Base-by-base conservation (phyloP, 1,140 invertebrate genomes). In the Steinernema khuongi region DNA sequence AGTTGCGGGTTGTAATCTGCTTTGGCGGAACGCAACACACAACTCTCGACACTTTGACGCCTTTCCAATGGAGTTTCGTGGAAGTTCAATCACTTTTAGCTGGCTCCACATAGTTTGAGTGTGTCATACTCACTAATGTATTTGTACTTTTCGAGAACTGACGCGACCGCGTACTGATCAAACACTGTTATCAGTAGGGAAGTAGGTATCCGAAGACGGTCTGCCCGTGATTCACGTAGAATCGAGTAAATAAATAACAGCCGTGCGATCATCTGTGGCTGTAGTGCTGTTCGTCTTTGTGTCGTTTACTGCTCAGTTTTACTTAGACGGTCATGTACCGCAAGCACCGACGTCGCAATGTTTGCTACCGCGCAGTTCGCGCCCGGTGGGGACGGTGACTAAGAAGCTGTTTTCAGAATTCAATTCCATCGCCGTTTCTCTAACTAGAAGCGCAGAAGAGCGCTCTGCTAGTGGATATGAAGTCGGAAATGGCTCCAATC, bases 21-120 rank as follows among this genome's bases (percentile, higher is more conserved):
- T 22, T 14, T 22, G 50, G 50, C 26, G 50, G 50, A 22, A 22
- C 50, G 22, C 50, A 26, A 60, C 50, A n/a, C 26, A 14, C 4
- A 60, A 60, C 50, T 60, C 50, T 60, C 50, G 50, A 22, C 50
- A 22, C 11, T 60, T 60, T 60, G 50, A 60, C n/a, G 36, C 36
- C n/a, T 41, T 41, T 41, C 7, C 36, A 41, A 41, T 41, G 36
- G 36, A 11, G 36, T n/a, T 41, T 41, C n/a, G 36, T n/a, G 7
- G n/a, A 41, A n/a, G n/a, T n/a, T n/a, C n/a, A n/a, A n/a, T n/a
- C n/a, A n/a, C n/a, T n/a, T n/a, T n/a, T n/a, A n/a, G n/a, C n/a
- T n/a, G n/a, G n/a, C n/a, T n/a, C n/a, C n/a, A n/a, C n/a, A n/a
- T n/a, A n/a, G n/a, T n/a, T n/a, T n/a, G n/a, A n/a, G n/a, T n/a